Evolutionary conservation across 1,140 invertebrate species (phyloP).

Genomic region (Listronotus bonariensis): DNA sequence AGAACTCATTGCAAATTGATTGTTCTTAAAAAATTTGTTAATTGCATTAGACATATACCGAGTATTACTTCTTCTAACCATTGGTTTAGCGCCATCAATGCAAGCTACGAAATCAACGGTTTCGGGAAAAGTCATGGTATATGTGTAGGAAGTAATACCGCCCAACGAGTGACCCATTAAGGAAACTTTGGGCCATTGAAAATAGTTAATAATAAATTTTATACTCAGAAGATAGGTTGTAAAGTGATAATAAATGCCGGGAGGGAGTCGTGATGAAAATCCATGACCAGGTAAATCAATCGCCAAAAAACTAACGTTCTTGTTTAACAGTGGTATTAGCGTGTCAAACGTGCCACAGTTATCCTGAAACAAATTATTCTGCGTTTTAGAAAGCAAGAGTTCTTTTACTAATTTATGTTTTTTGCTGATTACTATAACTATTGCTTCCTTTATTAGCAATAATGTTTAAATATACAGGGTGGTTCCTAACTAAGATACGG

Average conservation of each 20-base stretch:
- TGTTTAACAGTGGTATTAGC: constrained; percentile 65
- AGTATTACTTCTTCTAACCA: constrained; percentile 46
- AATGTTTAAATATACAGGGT: too few relatives aligned
- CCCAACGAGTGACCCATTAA: constrained; percentile 69
- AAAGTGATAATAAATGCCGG: constrained; percentile 65
- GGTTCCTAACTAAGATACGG: too few relatives aligned
- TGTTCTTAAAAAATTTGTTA: constrained; percentile 58
- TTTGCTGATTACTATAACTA: too few relatives aligned
- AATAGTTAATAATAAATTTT: constrained; percentile 64
- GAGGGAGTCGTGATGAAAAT: constrained; percentile 67
- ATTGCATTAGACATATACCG: constrained; percentile 51
- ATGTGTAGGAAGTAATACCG: constrained; percentile 63
- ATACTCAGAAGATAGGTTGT: constrained; percentile 63
- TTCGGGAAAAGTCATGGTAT: constrained; percentile 63
- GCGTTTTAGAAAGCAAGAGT: too few relatives aligned
- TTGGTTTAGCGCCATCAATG: constrained; percentile 63
- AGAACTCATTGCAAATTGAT: constrained; percentile 52
- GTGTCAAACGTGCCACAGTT: constrained; percentile 76
- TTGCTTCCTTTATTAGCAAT: too few relatives aligned
- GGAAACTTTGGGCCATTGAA: constrained; percentile 72
- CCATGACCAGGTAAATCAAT: constrained; percentile 78
- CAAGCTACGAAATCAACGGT: constrained; percentile 65
- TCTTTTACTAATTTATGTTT: too few relatives aligned
- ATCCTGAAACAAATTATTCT: constrained; percentile 57
- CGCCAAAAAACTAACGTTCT: constrained; percentile 64